Percentiles rank a stretch among this genome's conserved stretches.
These are phyloP conservation scores for Teinopalpus imperialis DNA, from an alignment of 2,888 invertebrate genomes.

Conservation along the genomic window DNA sequence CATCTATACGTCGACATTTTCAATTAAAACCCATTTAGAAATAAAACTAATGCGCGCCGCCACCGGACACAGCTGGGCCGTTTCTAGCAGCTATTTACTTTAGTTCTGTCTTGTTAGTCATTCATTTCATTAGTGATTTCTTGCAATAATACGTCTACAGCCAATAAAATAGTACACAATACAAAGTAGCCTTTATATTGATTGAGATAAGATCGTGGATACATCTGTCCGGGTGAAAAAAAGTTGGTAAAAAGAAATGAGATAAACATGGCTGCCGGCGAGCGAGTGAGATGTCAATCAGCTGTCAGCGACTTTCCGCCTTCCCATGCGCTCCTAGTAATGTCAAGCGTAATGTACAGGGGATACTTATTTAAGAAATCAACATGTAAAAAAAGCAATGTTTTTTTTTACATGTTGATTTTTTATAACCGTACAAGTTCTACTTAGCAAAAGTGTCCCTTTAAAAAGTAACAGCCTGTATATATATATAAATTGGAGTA, in stretches of 20 bases:
- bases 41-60: slow-evolving; percentile 69
- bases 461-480: no score
- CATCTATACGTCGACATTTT: slow-evolving; percentile 57
- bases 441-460: no score
- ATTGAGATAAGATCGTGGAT: slow-evolving; percentile 10
- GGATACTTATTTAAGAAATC: slow-evolving; percentile 23
- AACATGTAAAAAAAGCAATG: neutral
- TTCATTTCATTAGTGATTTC: slow-evolving; percentile 77
- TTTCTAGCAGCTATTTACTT: slow-evolving; percentile 77
- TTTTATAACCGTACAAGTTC: no score
- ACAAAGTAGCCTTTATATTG: slow-evolving; percentile 31
- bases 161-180: slow-evolving; percentile 13
- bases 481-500: no score
- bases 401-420: no score
- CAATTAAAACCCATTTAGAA: slow-evolving; percentile 78
- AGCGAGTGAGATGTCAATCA: slow-evolving; percentile 80
- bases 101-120: slow-evolving; percentile 78
- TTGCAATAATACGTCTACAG: slow-evolving; percentile 39
- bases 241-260: slow-evolving; percentile 51
- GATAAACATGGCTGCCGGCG: slow-evolving; percentile 73
- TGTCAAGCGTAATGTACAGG: slow-evolving; percentile 53
- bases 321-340: slow-evolving; percentile 72
- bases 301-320: slow-evolving; percentile 74
- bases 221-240: slow-evolving; percentile 8
- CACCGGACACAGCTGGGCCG: slow-evolving; percentile 78